Evolutionary conservation across 2,888 invertebrate genomes (phyloP).

Genomic region (Andrena flavipes): DNA sequence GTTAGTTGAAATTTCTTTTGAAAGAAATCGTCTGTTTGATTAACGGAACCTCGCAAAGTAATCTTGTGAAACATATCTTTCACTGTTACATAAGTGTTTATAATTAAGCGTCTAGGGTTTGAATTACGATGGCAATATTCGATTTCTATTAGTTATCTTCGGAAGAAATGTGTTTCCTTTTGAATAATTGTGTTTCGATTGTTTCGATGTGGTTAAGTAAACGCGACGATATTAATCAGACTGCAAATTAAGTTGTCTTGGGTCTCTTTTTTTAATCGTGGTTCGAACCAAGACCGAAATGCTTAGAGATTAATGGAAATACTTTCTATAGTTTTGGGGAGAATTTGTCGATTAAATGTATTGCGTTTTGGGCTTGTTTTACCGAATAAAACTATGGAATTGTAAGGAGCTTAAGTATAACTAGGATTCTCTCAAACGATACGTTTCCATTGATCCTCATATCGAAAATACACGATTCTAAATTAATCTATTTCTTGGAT

Average conservation of each 20-base stretch:
- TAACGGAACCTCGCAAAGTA: background rate
- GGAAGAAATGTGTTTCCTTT: background rate
- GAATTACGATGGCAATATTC: background rate
- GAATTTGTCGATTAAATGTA: background rate
- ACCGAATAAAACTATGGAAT: background rate
- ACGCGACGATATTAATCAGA: background rate
- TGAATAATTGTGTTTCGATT: background rate
- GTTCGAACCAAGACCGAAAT: background rate
- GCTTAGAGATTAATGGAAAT: background rate
- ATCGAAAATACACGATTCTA: conserved; percentile 31
- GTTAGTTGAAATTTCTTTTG: conserved; percentile 18
- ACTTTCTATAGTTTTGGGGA: background rate
- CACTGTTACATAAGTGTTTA: background rate
- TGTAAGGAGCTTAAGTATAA: background rate
- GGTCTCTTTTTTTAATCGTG: background rate
- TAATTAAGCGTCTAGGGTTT: background rate
- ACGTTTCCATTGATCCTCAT: conserved; percentile 1
- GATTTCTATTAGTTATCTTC: too few relatives aligned
- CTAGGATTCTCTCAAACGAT: background rate
- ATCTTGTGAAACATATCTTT: conserved; percentile 32
- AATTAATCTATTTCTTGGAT: conserved; percentile 40
- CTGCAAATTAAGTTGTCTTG: background rate
- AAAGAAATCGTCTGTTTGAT: conserved; percentile 13
- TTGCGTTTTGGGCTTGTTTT: background rate
- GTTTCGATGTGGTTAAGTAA: background rate